Base-by-base conservation (phyloP, 2,888 invertebrate species). In the Aphodius sticticus region DNA sequence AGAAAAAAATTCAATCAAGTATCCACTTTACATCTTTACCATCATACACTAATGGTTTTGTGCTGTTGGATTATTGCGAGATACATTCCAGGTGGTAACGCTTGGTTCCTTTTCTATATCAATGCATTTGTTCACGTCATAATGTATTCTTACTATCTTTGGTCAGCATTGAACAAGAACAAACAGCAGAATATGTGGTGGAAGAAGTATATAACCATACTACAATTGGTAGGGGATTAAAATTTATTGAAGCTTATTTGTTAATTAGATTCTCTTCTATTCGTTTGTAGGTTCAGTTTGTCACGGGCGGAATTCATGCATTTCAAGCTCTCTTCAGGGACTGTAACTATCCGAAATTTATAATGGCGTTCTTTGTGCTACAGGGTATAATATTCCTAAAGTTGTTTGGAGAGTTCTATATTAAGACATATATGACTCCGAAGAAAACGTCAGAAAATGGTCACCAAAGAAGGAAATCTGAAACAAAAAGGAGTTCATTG, bases 51-150 rank as follows among this genome's bases (percentile, higher is more conserved):
- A 85, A 92, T 92, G 91, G 93, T 91, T 0, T 37, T 92, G 79
- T 89, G 91, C 85, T 90, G 89, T 0, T 92, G 92, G 91, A 89
- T 91, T 69, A 92, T 91, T 9, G 87, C 90, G 1, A 90, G 90
- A 83, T 92, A 90, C 83, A 9, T 53, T 53, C 53, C 88, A 93
- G 93, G 92, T 91, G 87, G 94, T 91, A 98, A 98, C 88, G 97
- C 97, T 35, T 97, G 97, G 3, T 95, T 89, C 36, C 78, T 88
- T 90, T 96, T 96, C 79, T 93, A 96, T 81, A 94, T 98, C 84
- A 98, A 98, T 90, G 96, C 97, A 2, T 97, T 97, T 85, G 97
- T 98, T 16, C 98, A 98, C 87, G 95, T 98, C 83, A 92, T 98
- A 84, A 98, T 98, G 98, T 98, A 98, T 88, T 91, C 94, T 1